phyloP scores from a whole-genome alignment of 2,797 vertebrate species.

The Cynopterus sphinx region DNA sequence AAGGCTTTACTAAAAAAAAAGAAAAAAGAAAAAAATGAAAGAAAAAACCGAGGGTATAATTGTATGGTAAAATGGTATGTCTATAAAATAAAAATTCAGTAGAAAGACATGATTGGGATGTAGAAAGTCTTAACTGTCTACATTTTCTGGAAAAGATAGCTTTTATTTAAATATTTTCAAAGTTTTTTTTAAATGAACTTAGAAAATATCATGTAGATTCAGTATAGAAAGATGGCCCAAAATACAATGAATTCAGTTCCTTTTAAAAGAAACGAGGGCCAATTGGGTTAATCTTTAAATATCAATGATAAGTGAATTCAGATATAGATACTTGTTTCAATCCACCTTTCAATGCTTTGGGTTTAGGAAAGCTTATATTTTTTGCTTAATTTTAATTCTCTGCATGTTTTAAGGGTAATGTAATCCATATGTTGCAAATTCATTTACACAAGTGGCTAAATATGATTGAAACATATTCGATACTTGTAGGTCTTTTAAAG shows the following conservation, averaged over 20 bases:
- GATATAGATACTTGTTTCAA: background rate
- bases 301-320: background rate
- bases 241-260: background rate
- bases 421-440: slow-evolving; percentile 40
- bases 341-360: background rate
- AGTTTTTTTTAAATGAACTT: slow-evolving; percentile 32
- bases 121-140: background rate
- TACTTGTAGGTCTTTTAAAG: background rate
- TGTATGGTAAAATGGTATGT: background rate
- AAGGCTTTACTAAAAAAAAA: slow-evolving; percentile 37
- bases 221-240: background rate
- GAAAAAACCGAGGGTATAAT: background rate
- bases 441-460: background rate
- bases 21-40: background rate
- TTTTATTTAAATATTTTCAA: background rate
- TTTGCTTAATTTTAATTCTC: slow-evolving; percentile 46
- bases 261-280: background rate
- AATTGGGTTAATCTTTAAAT: background rate
- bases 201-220: slow-evolving; percentile 1
- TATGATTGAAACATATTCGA: slow-evolving; percentile 1
- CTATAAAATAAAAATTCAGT: slow-evolving; percentile 47
- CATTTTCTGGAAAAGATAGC: background rate
- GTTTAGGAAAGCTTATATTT: background rate
- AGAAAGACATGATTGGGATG: background rate
- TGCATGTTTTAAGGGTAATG: slow-evolving; percentile 39